Percentiles rank a stretch among this genome's conserved stretches.
Evolutionary conservation across 2,888 invertebrate species (phyloP).

Genomic region (Scaptomyza reducta): DNA sequence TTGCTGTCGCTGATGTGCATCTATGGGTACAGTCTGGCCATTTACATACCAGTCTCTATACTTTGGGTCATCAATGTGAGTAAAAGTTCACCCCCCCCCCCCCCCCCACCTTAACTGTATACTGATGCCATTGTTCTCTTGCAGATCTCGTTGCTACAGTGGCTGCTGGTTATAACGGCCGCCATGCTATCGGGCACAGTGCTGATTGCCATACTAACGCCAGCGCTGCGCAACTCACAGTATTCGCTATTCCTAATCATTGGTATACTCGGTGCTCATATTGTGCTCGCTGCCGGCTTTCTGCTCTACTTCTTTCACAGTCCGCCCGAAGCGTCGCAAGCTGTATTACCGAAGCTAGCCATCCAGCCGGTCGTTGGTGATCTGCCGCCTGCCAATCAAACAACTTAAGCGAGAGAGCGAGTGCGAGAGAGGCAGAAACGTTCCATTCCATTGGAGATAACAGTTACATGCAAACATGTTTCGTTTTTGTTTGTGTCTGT

Average conservation of each 20-base stretch:
- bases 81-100: background rate
- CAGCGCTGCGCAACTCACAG: conserved; percentile 89
- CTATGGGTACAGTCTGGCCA: conserved; percentile 97
- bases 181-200: conserved; percentile 94
- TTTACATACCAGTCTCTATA: conserved; percentile 96
- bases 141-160: conserved; percentile 90
- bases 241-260: conserved; percentile 87
- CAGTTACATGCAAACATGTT: background rate
- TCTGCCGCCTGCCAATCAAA: conserved; percentile 36
- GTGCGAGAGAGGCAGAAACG: background rate
- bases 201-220: conserved; percentile 91
- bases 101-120: too few species aligned
- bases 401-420: conserved; percentile 34
- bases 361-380: conserved; percentile 25
- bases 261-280: conserved; percentile 90
- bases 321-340: conserved; percentile 35
- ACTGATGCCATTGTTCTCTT: too few species aligned
- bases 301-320: conserved; percentile 92
- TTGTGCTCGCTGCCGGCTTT: conserved; percentile 93
- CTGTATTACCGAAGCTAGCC: conserved; percentile 17
- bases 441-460: background rate
- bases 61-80: conserved; percentile 93
- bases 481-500: too few species aligned
- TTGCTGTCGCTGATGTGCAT: conserved; percentile 95
- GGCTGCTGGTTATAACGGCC: conserved; percentile 93